phyloP scores from a whole-genome alignment of 2,888 invertebrate genomes.

The Kryphioiulus occultus region DNA sequence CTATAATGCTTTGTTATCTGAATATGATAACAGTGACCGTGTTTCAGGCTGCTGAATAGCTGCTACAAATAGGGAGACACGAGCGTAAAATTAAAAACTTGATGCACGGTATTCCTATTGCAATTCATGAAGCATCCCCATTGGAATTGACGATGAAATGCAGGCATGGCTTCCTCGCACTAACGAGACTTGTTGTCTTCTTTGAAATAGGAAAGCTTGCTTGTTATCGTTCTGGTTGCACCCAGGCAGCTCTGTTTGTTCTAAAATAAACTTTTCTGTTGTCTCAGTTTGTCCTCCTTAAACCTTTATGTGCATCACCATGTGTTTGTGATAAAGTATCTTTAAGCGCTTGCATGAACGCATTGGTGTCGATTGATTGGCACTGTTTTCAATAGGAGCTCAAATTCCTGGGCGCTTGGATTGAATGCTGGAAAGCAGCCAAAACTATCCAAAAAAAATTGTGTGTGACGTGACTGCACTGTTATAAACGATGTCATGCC shows the following conservation, averaged over 20 bases:
- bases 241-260: background rate
- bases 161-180: background rate
- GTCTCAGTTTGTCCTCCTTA: background rate
- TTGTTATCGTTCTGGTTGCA: background rate
- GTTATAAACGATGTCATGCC: background rate
- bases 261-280: background rate
- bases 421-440: conserved; percentile 4
- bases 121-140: background rate
- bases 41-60: background rate
- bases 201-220: background rate
- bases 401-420: background rate
- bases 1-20: background rate
- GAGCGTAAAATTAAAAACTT: background rate
- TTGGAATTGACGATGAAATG: background rate
- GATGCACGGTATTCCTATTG: background rate
- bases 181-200: background rate
- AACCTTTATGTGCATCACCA: background rate
- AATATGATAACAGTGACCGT: background rate
- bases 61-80: background rate
- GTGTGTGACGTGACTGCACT: background rate
- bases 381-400: background rate
- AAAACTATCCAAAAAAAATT: background rate
- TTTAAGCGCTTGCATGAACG: background rate
- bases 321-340: background rate
- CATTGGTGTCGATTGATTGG: background rate